Evolutionary conservation across 1,140 invertebrate species (phyloP).

Genomic region (Neotoxoptera formosana): DNA sequence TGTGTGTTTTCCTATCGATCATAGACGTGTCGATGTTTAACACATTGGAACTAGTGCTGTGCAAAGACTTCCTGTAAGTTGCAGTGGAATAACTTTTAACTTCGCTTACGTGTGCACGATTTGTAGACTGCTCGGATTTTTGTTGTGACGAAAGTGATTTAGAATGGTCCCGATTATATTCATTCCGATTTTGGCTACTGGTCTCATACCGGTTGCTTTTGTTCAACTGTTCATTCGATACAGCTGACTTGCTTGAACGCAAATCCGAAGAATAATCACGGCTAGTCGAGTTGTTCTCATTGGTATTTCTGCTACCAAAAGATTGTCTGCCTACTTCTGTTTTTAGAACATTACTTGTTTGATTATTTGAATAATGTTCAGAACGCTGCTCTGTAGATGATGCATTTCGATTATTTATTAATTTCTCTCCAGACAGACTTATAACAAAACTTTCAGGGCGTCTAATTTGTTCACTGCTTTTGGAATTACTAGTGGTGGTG

Average conservation of each 20-base stretch:
- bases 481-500: neutral
- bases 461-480: neutral
- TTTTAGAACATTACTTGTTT: neutral
- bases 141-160: neutral
- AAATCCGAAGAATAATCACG: neutral
- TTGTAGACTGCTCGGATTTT: neutral
- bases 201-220: neutral
- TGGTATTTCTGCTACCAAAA: too few relatives aligned
- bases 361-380: neutral
- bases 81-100: slow-evolving; percentile 36
- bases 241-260: neutral
- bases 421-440: neutral
- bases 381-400: neutral
- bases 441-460: slow-evolving; percentile 36
- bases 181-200: neutral
- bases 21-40: slow-evolving; percentile 11
- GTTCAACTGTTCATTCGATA: neutral
- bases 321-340: neutral
- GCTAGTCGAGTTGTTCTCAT: neutral
- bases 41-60: slow-evolving; percentile 44
- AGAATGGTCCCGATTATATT: neutral
- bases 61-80: slow-evolving; percentile 37
- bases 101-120: neutral
- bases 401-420: neutral
- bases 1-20: neutral